Base-by-base conservation (phyloP, 2,113 vertebrate genomes). In the Scophthalmus maximus region DNA sequence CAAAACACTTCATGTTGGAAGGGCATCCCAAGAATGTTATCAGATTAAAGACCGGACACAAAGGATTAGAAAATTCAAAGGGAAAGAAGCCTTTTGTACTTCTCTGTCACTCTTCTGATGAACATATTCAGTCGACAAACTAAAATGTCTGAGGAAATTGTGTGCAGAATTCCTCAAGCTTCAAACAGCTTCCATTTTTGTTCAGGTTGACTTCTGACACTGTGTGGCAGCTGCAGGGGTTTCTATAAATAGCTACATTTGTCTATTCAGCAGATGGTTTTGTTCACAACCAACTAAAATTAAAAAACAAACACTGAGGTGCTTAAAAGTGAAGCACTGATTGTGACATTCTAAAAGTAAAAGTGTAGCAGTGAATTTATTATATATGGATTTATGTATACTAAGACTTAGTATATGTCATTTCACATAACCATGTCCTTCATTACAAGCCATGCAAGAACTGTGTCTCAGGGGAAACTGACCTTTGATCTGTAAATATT, bases 401-500 rank as follows among this genome's bases (percentile, higher is more conserved):
- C 57, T 51, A 49, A 3, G 8, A 15, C 6, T 64, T 1, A 46
- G 11, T 26, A 2, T 8, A 44, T 55, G 26, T 58, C 26, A 25
- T 73, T 52, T 67, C 38, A 70, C 25, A 26, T 20, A 29, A 70
- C 64, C 46, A 25, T 74, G 80, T 17, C 67, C 82, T 51, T 47
- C 36, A 73, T 87, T 47, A 53, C 14, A 57, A 88, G 73, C 78
- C 83, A 82, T 67, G 73, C 68, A 78, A 73, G 70, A 75, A 73
- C 74, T 85, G 59, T 68, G 76, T 86, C 72, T 91, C 86, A 78
- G 88, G 83, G 88, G 79, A 89, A 86, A 84, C 34, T 73, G 86
- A 90, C 92, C 90, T 93, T 91, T 51, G 85, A 84, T 92, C 88
- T 92, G 91, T 92, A 92, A 91, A 93, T 88, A 92, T 70, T 55